Evolutionary conservation across 2,888 invertebrate genomes (phyloP).

Genomic region (Trissonchulus latispiculum): DNA sequence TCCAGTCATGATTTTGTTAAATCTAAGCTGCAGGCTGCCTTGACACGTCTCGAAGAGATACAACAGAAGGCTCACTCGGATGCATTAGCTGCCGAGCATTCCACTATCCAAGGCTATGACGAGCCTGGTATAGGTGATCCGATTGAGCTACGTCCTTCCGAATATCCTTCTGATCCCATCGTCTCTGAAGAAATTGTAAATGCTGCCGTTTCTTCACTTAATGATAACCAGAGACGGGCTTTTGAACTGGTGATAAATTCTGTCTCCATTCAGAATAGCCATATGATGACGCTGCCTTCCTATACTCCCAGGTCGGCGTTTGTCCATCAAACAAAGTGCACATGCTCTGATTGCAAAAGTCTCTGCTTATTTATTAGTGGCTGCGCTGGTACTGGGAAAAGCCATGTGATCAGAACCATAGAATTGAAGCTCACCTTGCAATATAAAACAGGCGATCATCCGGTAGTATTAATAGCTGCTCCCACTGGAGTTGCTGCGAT

Average conservation of each 20-base stretch:
- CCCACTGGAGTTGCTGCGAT: background rate
- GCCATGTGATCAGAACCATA: background rate
- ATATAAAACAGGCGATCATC: background rate
- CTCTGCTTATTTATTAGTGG: background rate
- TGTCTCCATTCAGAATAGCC: too few species aligned
- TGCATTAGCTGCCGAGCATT: too few species aligned
- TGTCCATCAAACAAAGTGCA: background rate
- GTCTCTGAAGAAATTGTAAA: background rate
- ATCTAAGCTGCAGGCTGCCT: background rate
- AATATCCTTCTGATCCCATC: too few species aligned
- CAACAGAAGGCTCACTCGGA: background rate
- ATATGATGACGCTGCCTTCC: too few species aligned
- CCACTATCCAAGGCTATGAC: too few species aligned
- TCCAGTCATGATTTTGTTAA: background rate
- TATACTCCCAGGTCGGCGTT: too few species aligned
- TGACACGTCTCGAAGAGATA: background rate
- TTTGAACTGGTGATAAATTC: too few species aligned
- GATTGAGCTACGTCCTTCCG: too few species aligned
- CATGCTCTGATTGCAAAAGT: background rate
- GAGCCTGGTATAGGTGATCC: too few species aligned
- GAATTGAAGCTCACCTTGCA: too few species aligned
- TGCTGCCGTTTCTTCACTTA: background rate
- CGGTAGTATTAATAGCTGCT: background rate
- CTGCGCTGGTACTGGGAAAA: slow-evolving; percentile 10
- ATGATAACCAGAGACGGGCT: too few species aligned